Evolutionary conservation across 2,888 invertebrate species (phyloP).

Genomic region (Chouioia cunea): DNA sequence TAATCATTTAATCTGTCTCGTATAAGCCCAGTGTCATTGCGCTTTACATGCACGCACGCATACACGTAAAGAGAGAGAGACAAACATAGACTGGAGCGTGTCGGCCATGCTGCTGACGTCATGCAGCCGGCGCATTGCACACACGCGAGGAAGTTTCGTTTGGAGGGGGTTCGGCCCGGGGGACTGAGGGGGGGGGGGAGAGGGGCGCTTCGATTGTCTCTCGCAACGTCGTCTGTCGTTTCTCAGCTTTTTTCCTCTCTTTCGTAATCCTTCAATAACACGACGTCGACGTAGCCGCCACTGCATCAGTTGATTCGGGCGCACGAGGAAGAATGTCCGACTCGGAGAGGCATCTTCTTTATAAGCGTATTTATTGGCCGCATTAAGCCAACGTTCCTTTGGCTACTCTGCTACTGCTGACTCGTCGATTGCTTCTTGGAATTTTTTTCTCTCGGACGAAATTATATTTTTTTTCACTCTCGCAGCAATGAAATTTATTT

Average conservation of each 20-base stretch:
- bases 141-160: conserved; percentile 29
- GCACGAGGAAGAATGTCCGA: background rate
- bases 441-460: too few relatives aligned
- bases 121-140: conserved; percentile 1
- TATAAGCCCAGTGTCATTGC: conserved; percentile 55
- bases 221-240: conserved; percentile 16
- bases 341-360: too few relatives aligned
- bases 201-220: conserved; percentile 52
- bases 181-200: conserved; percentile 52
- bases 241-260: conserved; percentile 32
- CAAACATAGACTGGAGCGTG: too few relatives aligned
- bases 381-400: too few relatives aligned
- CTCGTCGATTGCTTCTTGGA: too few relatives aligned
- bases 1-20: conserved; percentile 55
- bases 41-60: conserved; percentile 31
- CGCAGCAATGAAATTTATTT: too few relatives aligned
- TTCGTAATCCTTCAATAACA: conserved; percentile 38
- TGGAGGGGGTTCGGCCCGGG: background rate
- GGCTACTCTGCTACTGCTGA: too few relatives aligned
- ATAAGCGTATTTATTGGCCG: too few relatives aligned
- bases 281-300: too few relatives aligned
- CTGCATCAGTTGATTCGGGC: conserved; percentile 32
- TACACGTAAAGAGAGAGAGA: background rate
- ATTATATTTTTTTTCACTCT: too few relatives aligned
- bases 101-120: conserved; percentile 10